phyloP scores from a whole-genome alignment of 2,888 invertebrate species.

The Tridacna gigas region DNA sequence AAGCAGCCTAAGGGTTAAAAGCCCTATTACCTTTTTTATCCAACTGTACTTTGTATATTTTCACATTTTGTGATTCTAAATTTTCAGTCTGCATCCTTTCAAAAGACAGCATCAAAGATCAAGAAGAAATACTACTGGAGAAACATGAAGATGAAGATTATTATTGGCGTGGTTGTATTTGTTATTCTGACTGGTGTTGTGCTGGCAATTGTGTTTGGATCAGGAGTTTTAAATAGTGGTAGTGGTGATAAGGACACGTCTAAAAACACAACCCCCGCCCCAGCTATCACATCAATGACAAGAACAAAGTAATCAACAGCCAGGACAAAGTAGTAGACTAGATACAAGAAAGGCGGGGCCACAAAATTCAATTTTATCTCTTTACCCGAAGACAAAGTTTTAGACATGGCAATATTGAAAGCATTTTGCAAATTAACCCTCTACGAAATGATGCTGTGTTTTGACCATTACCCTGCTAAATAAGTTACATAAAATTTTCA shows the following conservation, averaged over 20 bases:
- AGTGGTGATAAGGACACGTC: slow-evolving; percentile 32
- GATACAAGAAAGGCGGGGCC: too few relatives aligned
- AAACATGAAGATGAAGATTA: slow-evolving; percentile 84
- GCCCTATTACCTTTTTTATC: too few relatives aligned
- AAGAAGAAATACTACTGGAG: slow-evolving; percentile 84
- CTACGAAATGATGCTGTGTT: too few relatives aligned
- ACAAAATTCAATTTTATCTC: too few relatives aligned
- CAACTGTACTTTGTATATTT: too few relatives aligned
- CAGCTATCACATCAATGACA: slow-evolving; percentile 5
- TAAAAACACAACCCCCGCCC: slow-evolving; percentile 38
- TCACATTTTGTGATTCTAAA: too few relatives aligned
- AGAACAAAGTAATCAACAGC: not conserved
- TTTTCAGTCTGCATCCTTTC: slow-evolving; percentile 82
- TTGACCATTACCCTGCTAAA: too few relatives aligned
- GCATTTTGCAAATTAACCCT: too few relatives aligned
- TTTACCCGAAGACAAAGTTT: too few relatives aligned
- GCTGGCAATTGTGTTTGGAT: slow-evolving; percentile 81
- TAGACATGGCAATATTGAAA: too few relatives aligned
- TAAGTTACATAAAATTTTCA: too few relatives aligned
- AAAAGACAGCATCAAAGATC: slow-evolving; percentile 80
- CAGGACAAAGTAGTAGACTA: not conserved
- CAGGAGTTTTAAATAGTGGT: slow-evolving; percentile 72
- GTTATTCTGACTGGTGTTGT: slow-evolving; percentile 79
- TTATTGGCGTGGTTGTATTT: slow-evolving; percentile 77
- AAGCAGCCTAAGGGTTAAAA: too few relatives aligned